These are phyloP conservation scores for Enteromius paludinosus DNA, from an alignment of 2,797 vertebrate species.

Conservation along the genomic window DNA sequence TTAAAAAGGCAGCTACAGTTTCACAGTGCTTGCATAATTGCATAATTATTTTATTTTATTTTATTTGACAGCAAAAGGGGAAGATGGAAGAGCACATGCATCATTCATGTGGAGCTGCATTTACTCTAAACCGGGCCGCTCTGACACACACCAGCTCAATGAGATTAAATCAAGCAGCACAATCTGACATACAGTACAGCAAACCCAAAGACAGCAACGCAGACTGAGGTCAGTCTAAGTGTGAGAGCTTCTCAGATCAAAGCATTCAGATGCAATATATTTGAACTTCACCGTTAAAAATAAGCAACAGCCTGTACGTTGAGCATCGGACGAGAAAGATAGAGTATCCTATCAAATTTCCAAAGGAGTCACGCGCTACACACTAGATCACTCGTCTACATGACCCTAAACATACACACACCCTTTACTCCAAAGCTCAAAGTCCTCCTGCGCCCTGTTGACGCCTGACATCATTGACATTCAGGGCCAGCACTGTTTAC, in stretches of 20 bases:
- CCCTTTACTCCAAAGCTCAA: conserved; percentile 10
- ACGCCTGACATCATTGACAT: conserved; percentile 49
- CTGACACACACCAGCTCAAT: not conserved
- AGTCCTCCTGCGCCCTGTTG: not conserved
- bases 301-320: not conserved
- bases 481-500: conserved; percentile 55
- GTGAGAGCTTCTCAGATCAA: conserved; percentile 17
- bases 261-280: not conserved
- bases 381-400: not conserved
- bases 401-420: conserved; percentile 23
- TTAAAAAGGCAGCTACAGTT: no score
- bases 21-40: no score
- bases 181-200: not conserved
- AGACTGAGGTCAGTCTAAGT: not conserved
- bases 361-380: not conserved
- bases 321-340: conserved; percentile 26
- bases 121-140: not conserved
- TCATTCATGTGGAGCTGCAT: not conserved
- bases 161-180: not conserved
- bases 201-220: not conserved
- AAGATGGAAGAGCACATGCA: not conserved
- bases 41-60: no score
- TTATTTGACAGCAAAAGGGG: not conserved
- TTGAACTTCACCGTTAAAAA: conserved; percentile 27
- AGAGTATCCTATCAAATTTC: conserved; percentile 45